These are phyloP conservation scores for Meiosimyza platycephala DNA, from an alignment of 2,888 invertebrate species.

Conservation along the genomic window DNA sequence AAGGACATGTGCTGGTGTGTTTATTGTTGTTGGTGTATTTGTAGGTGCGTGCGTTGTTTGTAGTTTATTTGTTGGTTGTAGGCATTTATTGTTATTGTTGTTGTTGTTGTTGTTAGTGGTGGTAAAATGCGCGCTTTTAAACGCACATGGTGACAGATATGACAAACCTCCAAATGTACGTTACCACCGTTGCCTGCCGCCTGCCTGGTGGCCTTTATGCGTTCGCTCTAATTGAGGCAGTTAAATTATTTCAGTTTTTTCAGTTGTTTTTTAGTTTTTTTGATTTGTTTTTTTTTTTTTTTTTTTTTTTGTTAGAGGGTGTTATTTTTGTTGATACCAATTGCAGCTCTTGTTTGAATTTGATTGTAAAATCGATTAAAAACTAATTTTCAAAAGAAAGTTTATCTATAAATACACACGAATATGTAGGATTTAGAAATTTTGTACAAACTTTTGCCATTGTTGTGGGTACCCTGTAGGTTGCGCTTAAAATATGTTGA, in stretches of 20 bases:
- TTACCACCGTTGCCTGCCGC: constrained; percentile 16
- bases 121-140: constrained; percentile 28
- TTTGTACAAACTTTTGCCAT: too few species aligned
- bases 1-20: constrained; percentile 16
- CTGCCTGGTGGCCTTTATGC: constrained; percentile 46
- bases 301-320: constrained; percentile 17
- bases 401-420: background rate
- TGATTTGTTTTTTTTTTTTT: constrained; percentile 7
- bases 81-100: too few species aligned
- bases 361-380: constrained; percentile 62
- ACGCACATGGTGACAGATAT: constrained; percentile 58
- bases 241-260: constrained; percentile 48
- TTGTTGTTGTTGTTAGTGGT: constrained; percentile 35
- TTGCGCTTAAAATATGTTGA: too few species aligned
- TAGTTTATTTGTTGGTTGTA: constrained; percentile 31
- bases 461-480: too few species aligned
- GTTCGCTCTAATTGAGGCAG: constrained; percentile 54
- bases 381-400: constrained; percentile 36
- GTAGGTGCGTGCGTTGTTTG: constrained; percentile 12
- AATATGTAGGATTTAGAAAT: constrained; percentile 10
- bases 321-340: constrained; percentile 8
- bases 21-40: constrained; percentile 30
- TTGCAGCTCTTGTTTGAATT: constrained; percentile 44
- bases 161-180: constrained; percentile 47
- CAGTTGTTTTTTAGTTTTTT: background rate